A percentile compares a stretch with the other conserved stretches of the same genome.
phyloP scores from a whole-genome alignment of 2,888 invertebrate species.

The Seira musarum region DNA sequence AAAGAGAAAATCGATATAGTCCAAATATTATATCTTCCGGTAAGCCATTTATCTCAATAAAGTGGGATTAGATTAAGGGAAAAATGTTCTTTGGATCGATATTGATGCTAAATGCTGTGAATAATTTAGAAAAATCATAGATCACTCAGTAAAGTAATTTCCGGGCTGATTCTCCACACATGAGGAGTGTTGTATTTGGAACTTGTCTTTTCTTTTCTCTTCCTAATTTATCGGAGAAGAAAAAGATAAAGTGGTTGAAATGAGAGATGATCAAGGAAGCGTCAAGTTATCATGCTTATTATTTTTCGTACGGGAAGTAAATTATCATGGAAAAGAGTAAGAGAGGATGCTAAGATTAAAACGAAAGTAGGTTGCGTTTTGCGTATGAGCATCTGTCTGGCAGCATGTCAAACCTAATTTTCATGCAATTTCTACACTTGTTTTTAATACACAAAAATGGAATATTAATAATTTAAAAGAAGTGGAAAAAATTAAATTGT shows the following conservation, averaged over 20 bases:
- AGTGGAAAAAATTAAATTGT: background rate
- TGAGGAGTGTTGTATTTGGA: background rate
- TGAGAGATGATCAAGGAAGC: constrained; percentile 10
- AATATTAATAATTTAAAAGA: background rate
- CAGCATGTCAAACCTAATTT: background rate
- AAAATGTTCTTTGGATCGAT: constrained; percentile 44
- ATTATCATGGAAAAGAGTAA: background rate
- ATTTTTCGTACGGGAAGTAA: background rate
- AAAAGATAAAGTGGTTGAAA: background rate
- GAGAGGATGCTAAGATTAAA: too few relatives aligned
- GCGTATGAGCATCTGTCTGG: background rate
- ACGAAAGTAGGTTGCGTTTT: background rate
- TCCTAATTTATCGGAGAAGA: background rate
- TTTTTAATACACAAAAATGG: background rate
- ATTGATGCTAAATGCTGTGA: constrained; percentile 32
- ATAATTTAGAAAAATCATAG: constrained; percentile 40
- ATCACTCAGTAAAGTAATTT: constrained; percentile 44
- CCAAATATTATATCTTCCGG: constrained; percentile 33
- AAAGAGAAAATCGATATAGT: too few relatives aligned
- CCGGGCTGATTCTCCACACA: constrained; percentile 27
- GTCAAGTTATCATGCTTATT: constrained; percentile 3
- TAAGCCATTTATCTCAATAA: constrained; percentile 61
- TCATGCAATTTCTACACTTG: background rate
- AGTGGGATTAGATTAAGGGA: constrained; percentile 44
- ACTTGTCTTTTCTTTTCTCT: too few relatives aligned